Evolutionary conservation across 2,888 invertebrate genomes (phyloP), one percentile per base, ranked within the genome.

Genomic region (Drosophila villosipedis): DNA sequence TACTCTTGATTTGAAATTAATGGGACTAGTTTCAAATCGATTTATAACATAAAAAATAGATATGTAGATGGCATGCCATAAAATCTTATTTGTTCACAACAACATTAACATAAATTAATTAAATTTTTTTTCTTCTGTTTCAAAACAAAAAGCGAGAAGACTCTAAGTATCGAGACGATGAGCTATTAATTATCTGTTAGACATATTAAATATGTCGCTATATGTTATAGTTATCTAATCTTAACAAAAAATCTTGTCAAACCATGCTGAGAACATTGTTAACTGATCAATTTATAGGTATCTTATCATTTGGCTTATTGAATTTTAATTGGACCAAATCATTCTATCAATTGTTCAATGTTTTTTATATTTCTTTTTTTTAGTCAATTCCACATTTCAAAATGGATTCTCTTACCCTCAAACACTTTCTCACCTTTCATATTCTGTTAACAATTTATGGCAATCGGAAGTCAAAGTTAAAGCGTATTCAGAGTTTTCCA

Each of bases 71-170:
- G 4, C 43, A 47, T 22, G 25, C 16, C 0, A 47, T 47, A 25
- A 28, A 47, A 47, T 25, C 9, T 1, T 14, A 10, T 30, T 6
- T 37, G 61, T 12, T 30, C 37, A 25, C n/a, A 62, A 39, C 28
- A 55, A 31, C 31, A 62, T 55, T 39, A 39, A 14, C 61, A 62
- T 62, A 55, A 62, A 54, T 30, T 53, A 30, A 37, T 53, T 61
- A 0, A 12, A 28, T 53, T 30, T 22, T 35, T 35, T 28, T 22
- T 31, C 1, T n/a, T 28, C 14, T 22, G 5, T 16, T 33, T 47
- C 4, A 3, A 28, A 54, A 25, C 41, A n/a, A 39, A 9, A 41
- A 2, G 10, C 25, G 4, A 39, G 30, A n/a, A 14, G 0, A 35
- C 4, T 19, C 3, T 10, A 22, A 12, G 5, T 28, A 37, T 37